phyloP scores from a whole-genome alignment of 2,113 vertebrate genomes.

The Sialia sialis region DNA sequence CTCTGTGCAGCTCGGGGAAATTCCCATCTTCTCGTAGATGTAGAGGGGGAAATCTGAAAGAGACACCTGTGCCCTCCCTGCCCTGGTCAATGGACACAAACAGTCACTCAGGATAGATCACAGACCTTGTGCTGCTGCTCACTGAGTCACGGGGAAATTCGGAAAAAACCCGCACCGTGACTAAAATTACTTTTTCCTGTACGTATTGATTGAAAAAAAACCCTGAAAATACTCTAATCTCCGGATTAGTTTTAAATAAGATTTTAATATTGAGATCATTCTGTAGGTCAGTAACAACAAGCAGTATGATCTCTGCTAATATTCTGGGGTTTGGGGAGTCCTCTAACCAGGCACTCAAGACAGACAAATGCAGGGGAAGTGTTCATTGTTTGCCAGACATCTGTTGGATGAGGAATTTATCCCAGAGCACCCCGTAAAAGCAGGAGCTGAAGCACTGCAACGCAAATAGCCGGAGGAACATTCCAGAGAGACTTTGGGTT shows the following conservation, averaged over 20 bases:
- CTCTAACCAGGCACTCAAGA: not conserved
- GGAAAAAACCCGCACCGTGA: not conserved
- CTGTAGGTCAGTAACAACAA: not conserved
- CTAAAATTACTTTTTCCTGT: not conserved
- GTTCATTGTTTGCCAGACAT: not conserved
- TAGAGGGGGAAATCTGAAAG: not conserved
- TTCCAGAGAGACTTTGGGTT: not conserved
- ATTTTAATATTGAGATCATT: not conserved
- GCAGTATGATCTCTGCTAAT: not conserved
- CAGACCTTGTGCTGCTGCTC: not conserved
- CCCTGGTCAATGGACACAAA: not conserved
- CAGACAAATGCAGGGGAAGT: not conserved
- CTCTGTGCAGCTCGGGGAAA: not conserved
- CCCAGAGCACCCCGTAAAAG: not conserved
- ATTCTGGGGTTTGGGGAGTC: not conserved
- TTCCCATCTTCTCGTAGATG: accelerated
- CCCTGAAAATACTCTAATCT: not conserved
- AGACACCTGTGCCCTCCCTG: not conserved
- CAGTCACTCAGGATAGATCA: not conserved
- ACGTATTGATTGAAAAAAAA: not conserved
- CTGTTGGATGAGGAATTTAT: not conserved
- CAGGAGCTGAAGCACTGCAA: not conserved
- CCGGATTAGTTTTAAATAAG: not conserved
- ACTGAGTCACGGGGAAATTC: not conserved
- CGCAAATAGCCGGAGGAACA: not conserved